These are phyloP conservation scores for Onchidella celtica DNA, from an alignment of 2,888 invertebrate genomes.

Conservation along the genomic window DNA sequence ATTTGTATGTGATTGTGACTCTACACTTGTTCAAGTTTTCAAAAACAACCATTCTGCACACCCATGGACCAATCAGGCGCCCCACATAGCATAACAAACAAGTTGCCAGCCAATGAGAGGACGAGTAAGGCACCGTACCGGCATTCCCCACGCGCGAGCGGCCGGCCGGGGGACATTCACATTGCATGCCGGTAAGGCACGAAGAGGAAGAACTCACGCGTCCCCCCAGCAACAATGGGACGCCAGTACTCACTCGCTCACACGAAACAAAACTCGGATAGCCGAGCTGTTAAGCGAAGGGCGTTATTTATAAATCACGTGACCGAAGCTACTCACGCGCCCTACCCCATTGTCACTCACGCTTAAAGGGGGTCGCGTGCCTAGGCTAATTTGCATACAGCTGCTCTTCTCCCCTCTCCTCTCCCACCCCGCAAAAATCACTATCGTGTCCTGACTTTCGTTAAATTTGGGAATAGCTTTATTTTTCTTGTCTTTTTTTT, in stretches of 20 bases:
- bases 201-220: background rate
- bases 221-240: background rate
- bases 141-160: no score
- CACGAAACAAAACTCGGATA: background rate
- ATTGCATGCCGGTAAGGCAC: slow-evolving; percentile 27
- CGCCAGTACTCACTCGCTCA: slow-evolving; percentile 15
- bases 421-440: slow-evolving; percentile 9
- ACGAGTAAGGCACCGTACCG: no score
- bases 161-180: background rate
- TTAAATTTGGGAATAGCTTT: no score
- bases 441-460: no score
- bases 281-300: background rate
- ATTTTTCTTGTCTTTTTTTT: no score
- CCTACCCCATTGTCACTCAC: slow-evolving; percentile 28
- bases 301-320: slow-evolving; percentile 36
- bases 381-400: slow-evolving; percentile 43
- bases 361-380: slow-evolving; percentile 33
- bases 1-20: no score
- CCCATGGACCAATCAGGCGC: slow-evolving; percentile 4
- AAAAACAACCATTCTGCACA: background rate
- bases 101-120: background rate
- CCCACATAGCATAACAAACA: slow-evolving; percentile 20
- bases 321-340: slow-evolving; percentile 29
- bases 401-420: slow-evolving; percentile 7
- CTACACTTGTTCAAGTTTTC: background rate